Evolutionary conservation across 2,113 vertebrate genomes (phyloP).

Genomic region (Coturnix japonica): DNA sequence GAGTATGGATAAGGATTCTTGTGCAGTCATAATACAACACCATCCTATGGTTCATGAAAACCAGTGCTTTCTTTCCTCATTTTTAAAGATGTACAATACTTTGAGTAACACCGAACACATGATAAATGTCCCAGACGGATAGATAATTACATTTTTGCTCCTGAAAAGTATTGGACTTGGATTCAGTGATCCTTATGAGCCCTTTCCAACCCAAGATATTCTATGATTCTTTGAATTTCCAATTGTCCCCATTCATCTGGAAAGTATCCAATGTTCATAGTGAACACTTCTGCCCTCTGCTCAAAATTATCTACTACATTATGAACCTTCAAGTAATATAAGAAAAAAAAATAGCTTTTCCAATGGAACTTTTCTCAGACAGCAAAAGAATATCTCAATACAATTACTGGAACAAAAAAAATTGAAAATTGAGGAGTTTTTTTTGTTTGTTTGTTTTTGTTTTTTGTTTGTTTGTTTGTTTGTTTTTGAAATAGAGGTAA

Average conservation of each 20-base stretch:
- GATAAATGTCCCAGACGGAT: background rate
- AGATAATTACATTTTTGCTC: background rate
- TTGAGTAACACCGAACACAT: background rate
- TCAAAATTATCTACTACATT: background rate
- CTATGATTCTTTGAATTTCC: background rate
- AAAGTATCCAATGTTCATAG: accelerated
- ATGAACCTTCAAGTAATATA: background rate
- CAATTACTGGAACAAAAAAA: background rate
- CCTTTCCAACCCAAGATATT: too few relatives aligned
- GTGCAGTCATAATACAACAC: accelerated
- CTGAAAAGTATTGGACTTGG: background rate
- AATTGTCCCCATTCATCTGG: background rate
- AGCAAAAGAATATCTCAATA: background rate
- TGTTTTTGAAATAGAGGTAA: too few relatives aligned
- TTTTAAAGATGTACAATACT: background rate
- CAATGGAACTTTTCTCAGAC: background rate
- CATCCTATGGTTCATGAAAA: background rate
- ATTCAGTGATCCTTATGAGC: too few relatives aligned
- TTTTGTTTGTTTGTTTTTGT: too few relatives aligned
- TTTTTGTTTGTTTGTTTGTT: too few relatives aligned
- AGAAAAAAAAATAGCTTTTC: background rate
- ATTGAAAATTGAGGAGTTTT: too few relatives aligned
- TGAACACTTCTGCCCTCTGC: background rate
- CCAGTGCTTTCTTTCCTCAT: accelerated
- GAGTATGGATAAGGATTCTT: background rate